These are phyloP conservation scores for Parus major DNA, from an alignment of 2,113 vertebrate genomes.

Conservation along the genomic window DNA sequence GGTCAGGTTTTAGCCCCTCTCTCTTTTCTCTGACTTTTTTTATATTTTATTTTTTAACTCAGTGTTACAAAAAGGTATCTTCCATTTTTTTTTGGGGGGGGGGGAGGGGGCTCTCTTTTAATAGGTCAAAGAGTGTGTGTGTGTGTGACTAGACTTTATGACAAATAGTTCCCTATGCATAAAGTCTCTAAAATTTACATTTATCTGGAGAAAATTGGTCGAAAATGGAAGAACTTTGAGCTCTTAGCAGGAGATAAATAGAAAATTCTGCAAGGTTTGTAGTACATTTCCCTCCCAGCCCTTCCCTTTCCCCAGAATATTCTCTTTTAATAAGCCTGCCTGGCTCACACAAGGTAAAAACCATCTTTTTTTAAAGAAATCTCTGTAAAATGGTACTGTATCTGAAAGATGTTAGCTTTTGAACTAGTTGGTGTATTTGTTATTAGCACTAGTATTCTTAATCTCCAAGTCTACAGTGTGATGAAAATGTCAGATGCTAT, in stretches of 20 bases:
- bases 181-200: slow-evolving; percentile 55
- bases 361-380: not conserved
- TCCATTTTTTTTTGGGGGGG: not conserved
- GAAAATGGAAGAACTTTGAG: slow-evolving; percentile 5
- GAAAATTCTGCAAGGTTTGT: slow-evolving; percentile 1
- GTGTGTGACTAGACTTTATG: slow-evolving; percentile 56
- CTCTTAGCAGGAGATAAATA: slow-evolving; percentile 19
- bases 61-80: slow-evolving; percentile 63
- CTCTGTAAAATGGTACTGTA: slow-evolving; percentile 50
- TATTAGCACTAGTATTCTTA: slow-evolving; percentile 51
- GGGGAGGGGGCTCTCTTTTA: not conserved
- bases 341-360: slow-evolving; percentile 33
- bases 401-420: slow-evolving; percentile 54
- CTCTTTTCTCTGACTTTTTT: not conserved
- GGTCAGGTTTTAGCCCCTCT: slow-evolving; percentile 46
- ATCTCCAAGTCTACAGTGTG: slow-evolving; percentile 54
- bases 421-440: slow-evolving; percentile 46
- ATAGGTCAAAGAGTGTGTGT: slow-evolving; percentile 62
- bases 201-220: not conserved
- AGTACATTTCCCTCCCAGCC: not conserved
- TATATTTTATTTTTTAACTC: slow-evolving; percentile 48
- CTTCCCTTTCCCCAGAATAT: not conserved
- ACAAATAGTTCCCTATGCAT: slow-evolving; percentile 34
- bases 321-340: slow-evolving; percentile 34
- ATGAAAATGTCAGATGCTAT: slow-evolving; percentile 41